Percentiles rank a stretch among this genome's conserved stretches.
phyloP scores from a whole-genome alignment of 35 echinoderm and acorn worm species.

The Anneissia japonica region DNA sequence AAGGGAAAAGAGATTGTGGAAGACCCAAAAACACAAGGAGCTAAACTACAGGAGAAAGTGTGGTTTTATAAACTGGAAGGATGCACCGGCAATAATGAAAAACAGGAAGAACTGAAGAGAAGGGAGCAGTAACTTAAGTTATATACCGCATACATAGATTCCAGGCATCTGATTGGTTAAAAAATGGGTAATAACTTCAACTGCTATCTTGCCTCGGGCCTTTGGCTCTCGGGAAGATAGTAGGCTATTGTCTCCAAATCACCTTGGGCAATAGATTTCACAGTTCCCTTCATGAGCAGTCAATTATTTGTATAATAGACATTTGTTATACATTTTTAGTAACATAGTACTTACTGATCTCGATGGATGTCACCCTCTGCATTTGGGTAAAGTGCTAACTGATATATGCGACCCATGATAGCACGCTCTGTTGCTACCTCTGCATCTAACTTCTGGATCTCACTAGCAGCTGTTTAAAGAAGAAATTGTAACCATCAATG shows the following conservation, averaged over 20 bases:
- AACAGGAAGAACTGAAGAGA: no score
- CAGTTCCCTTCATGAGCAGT: no score
- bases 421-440: slow-evolving; percentile 79
- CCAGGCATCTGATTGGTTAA: no score
- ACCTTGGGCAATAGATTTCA: background rate
- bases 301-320: no score
- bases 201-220: background rate
- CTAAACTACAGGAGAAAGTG: no score
- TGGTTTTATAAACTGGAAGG: no score
- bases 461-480: slow-evolving; percentile 73
- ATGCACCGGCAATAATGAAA: no score
- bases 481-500: background rate
- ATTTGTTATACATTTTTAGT: no score
- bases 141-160: no score
- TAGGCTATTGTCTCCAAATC: background rate
- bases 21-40: no score
- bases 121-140: no score
- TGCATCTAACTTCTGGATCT: slow-evolving; percentile 71
- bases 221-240: background rate
- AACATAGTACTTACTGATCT: slow-evolving; percentile 92
- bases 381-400: slow-evolving; percentile 86
- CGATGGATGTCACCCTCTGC: slow-evolving; percentile 76
- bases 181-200: background rate
- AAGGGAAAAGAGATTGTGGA: no score
- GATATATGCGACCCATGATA: slow-evolving; percentile 93